These are phyloP conservation scores for Ennomos fuscantarius DNA, from an alignment of 2,888 invertebrate species.

Conservation along the genomic window DNA sequence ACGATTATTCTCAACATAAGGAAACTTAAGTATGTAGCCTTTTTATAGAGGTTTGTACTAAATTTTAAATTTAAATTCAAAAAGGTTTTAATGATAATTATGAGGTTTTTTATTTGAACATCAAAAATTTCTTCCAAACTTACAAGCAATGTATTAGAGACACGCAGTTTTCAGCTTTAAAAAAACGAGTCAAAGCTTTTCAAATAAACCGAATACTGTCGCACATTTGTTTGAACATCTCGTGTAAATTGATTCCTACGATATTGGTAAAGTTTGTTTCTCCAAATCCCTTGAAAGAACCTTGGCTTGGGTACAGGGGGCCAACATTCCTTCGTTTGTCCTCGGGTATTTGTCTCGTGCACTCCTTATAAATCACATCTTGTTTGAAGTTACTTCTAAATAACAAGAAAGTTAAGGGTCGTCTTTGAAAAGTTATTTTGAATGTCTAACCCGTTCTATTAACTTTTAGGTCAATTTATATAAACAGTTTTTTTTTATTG, in stretches of 20 bases:
- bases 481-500: background rate
- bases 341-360: slow-evolving; percentile 53
- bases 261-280: slow-evolving; percentile 73
- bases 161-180: background rate
- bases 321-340: slow-evolving; percentile 49
- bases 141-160: too few species aligned
- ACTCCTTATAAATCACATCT: slow-evolving; percentile 49
- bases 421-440: slow-evolving; percentile 28
- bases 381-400: slow-evolving; percentile 37
- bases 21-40: too few species aligned
- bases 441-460: slow-evolving; percentile 10
- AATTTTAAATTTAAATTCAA: too few species aligned
- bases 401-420: slow-evolving; percentile 16
- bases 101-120: too few species aligned
- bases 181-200: slow-evolving; percentile 28
- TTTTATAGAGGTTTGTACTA: too few species aligned
- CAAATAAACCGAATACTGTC: slow-evolving; percentile 38
- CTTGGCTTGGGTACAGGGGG: slow-evolving; percentile 51
- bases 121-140: too few species aligned
- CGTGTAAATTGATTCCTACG: slow-evolving; percentile 66
- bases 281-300: slow-evolving; percentile 55
- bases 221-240: slow-evolving; percentile 52
- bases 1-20: too few species aligned
- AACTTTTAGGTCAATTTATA: slow-evolving; percentile 8
- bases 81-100: too few species aligned